phyloP scores from a whole-genome alignment of 2,797 vertebrate species.

The Lerista edwardsae region DNA sequence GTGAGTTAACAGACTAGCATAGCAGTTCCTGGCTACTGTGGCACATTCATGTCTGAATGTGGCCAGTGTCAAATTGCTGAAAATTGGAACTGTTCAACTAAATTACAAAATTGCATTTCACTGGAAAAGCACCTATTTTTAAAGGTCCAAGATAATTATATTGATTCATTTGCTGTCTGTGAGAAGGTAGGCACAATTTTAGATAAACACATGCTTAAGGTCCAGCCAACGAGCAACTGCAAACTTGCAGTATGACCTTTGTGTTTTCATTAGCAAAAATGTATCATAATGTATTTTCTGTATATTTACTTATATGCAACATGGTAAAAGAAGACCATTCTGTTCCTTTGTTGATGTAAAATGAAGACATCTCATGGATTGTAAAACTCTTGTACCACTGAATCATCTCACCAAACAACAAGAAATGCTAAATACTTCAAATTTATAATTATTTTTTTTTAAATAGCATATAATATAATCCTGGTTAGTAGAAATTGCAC shows the following conservation, averaged over 20 bases:
- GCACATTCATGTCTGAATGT: too few relatives aligned
- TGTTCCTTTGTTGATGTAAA: neutral
- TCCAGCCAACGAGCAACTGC: neutral
- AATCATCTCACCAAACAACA: neutral
- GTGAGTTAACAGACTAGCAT: too few relatives aligned
- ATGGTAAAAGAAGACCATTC: neutral
- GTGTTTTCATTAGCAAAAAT: neutral
- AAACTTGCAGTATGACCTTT: neutral
- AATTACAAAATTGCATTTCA: slow-evolving; percentile 1
- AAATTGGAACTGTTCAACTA: neutral
- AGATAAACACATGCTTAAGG: neutral
- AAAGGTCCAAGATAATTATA: neutral
- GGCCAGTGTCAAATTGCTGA: neutral
- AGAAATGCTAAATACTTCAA: too few relatives aligned
- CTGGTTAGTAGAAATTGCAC: neutral
- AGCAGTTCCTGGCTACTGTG: too few relatives aligned
- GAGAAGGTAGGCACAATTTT: neutral
- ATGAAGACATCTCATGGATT: neutral
- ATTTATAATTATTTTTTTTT: too few relatives aligned
- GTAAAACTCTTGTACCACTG: neutral
- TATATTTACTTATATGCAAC: neutral
- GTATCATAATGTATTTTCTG: neutral
- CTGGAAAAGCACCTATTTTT: neutral
- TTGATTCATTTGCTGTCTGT: neutral
- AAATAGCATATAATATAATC: neutral